Base-by-base conservation (phyloP, 2,888 invertebrate species). In the Willowsia nigromaculata region DNA sequence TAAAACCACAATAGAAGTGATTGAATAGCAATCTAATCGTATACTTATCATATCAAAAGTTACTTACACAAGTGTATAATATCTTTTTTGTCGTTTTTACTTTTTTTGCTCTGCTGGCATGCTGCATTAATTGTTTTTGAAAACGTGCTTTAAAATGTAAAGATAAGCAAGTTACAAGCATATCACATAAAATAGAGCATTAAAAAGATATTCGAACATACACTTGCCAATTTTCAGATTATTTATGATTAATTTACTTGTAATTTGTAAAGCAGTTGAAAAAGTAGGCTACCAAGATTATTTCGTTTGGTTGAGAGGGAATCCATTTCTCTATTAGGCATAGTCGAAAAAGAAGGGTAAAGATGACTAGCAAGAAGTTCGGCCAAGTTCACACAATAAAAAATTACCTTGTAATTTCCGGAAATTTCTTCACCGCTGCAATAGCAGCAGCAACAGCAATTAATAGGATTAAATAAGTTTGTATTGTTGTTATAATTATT, bases 321-420 rank as follows among this genome's bases (percentile, higher is more conserved):
- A n/a, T n/a, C n/a, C n/a, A n/a, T n/a, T n/a, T n/a, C n/a, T 47
- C 1, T 56, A 30, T 13, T 62, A 30, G 30, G 25, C 40, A n/a
- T 30, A 43, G 7, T 71, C 71, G 13, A 71, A 71, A 74, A 47
- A 43, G n/a, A 11, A 40, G 50, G 74, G 74, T 74, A 50, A 74
- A 74, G 74, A 74, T 74, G 43, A 74, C 74, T n/a, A 74, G 18
- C 22, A 68, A 50, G 25, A 78, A 78, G 59, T 40, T 37, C 85
- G 85, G 85, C 85, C 85, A 85, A 85, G 85, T 85, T 85, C 85
- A 85, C 76, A 62, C 5, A 47, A 53, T 37, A 81, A 27, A 81
- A 81, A n/a, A 68, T 30, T 83, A 83, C 47, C 65, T 68, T 33
- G 11, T 18, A n/a, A 68, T 84, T 84, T 84, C 84, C 84, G 84